phyloP scores from a whole-genome alignment of 2,797 vertebrate species.

The Oceanodroma leucorhoa region DNA sequence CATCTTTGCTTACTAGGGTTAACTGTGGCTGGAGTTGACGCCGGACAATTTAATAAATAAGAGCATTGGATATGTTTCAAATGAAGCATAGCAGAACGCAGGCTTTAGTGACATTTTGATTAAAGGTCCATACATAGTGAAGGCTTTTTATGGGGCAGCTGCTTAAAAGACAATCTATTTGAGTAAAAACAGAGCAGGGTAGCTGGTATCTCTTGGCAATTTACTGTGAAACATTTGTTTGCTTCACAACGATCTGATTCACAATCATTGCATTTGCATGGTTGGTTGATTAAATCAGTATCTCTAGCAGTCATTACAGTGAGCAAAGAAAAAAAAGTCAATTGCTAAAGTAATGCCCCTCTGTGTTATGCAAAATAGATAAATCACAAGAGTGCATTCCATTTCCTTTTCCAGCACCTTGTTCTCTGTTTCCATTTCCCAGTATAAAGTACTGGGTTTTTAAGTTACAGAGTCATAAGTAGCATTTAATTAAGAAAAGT shows the following conservation, averaged over 20 bases:
- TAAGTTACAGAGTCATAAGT: background rate
- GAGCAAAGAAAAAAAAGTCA: slow-evolving; percentile 25
- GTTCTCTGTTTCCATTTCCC: background rate
- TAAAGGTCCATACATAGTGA: slow-evolving; percentile 35
- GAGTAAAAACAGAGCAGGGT: slow-evolving; percentile 48
- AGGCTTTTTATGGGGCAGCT: slow-evolving; percentile 52
- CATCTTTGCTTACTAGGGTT: slow-evolving; percentile 68
- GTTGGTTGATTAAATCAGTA: slow-evolving; percentile 61
- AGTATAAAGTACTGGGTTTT: background rate
- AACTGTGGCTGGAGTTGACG: slow-evolving; percentile 31
- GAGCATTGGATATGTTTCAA: slow-evolving; percentile 40
- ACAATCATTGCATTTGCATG: slow-evolving; percentile 38
- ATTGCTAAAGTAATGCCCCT: background rate
- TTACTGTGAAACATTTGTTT: slow-evolving; percentile 63
- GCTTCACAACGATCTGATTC: slow-evolving; percentile 44
- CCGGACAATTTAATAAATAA: slow-evolving; percentile 63
- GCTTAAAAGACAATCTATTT: slow-evolving; percentile 66
- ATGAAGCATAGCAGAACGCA: slow-evolving; percentile 50
- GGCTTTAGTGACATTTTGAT: slow-evolving; percentile 63
- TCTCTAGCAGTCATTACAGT: slow-evolving; percentile 38
- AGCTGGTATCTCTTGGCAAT: slow-evolving; percentile 54
- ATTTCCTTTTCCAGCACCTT: background rate
- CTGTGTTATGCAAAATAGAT: slow-evolving; percentile 4
- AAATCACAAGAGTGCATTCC: background rate
- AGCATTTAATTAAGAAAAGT: background rate